Evolutionary conservation across 2,888 invertebrate species (phyloP).

Genomic region (Parnassius mnemosyne): DNA sequence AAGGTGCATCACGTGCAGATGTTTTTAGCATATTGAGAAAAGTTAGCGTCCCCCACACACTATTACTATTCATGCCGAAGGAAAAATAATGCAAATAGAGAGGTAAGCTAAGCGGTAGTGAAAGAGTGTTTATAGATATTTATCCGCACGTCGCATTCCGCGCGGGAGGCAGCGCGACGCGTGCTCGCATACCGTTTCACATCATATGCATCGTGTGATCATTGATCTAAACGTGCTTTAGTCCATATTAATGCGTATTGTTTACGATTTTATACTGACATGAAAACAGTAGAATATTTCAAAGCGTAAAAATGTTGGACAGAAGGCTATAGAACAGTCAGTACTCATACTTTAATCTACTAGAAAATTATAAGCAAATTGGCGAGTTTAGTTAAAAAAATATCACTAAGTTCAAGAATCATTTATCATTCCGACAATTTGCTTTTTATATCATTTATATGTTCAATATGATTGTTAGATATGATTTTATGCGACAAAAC

Average conservation of each 20-base stretch:
- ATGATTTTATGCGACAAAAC: no score
- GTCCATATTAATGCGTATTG: conserved; percentile 3
- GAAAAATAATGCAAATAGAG: conserved; percentile 22
- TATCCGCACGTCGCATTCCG: conserved; percentile 54
- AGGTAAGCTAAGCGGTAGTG: conserved; percentile 31
- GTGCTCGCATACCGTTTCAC: conserved; percentile 74
- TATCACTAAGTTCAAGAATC: no score
- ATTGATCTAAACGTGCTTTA: conserved; percentile 1
- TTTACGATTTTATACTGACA: conserved; percentile 2
- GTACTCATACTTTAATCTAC: no score
- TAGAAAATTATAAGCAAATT: no score
- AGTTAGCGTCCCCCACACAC: no score
- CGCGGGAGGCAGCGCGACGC: conserved; percentile 61
- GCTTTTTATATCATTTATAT: no score
- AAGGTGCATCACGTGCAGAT: no score
- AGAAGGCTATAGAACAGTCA: no score
- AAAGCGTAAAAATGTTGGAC: neutral
- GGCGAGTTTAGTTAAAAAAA: no score
- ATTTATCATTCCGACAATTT: no score
- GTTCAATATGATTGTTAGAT: no score
- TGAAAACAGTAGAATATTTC: neutral
- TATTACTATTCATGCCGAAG: conserved; percentile 17
- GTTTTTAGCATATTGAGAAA: no score
- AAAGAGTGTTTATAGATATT: conserved; percentile 25
- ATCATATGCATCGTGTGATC: conserved; percentile 40